phyloP scores from a whole-genome alignment of 2,888 invertebrate genomes.

The Macrophya alboannulata region DNA sequence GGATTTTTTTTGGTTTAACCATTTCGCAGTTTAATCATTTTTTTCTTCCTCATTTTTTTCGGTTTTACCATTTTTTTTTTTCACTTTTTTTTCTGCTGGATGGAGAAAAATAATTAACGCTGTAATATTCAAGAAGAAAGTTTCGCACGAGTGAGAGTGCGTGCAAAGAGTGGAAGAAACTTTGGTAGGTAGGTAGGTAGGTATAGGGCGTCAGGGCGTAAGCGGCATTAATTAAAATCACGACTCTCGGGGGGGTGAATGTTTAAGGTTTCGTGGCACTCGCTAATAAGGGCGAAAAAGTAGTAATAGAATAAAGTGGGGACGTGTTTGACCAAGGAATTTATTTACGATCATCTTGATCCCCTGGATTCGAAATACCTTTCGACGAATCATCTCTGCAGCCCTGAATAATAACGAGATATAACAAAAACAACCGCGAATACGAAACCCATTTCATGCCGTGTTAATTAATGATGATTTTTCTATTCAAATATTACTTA shows the following conservation, averaged over 20 bases:
- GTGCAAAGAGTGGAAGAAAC: slow-evolving; percentile 20
- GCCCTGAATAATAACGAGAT: not conserved
- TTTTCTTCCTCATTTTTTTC: not conserved
- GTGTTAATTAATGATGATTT: not conserved
- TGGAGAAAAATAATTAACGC: slow-evolving; percentile 41
- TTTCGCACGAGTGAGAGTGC: slow-evolving; percentile 43
- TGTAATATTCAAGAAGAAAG: slow-evolving; percentile 52
- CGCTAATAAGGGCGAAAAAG: slow-evolving; percentile 41
- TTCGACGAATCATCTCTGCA: not conserved
- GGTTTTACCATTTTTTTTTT: not conserved
- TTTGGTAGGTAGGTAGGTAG: not conserved
- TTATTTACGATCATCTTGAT: not conserved
- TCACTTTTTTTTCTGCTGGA: not conserved
- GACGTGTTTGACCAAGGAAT: slow-evolving; percentile 19
- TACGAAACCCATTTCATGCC: not conserved
- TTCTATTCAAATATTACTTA: not conserved
- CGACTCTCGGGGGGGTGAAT: slow-evolving; percentile 54
- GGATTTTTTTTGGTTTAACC: not conserved
- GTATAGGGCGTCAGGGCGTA: slow-evolving; percentile 59
- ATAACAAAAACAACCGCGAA: not conserved
- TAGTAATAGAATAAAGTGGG: slow-evolving; percentile 13
- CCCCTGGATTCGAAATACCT: not conserved
- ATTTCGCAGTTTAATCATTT: not conserved
- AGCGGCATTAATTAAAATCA: slow-evolving; percentile 71
- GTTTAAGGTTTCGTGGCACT: slow-evolving; percentile 48